Conservation (phyloP, 2,113 vertebrate species). For the Lophotis ruficrista region DNA sequence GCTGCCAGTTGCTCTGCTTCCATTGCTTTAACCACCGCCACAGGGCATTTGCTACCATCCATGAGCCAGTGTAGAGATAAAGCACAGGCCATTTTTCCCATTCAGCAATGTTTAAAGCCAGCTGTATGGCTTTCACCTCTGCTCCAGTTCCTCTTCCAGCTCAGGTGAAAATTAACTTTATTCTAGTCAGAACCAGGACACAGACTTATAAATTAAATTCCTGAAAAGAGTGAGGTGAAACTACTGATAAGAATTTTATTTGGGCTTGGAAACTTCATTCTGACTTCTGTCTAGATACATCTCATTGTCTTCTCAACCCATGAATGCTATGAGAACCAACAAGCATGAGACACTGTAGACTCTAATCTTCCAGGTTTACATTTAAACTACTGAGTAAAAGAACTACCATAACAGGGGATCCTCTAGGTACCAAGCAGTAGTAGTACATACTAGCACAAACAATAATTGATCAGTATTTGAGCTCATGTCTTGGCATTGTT, state of each 20-base stretch:
- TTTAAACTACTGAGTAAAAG: not conserved
- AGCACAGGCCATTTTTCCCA: too few species aligned
- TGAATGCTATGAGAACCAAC: not conserved
- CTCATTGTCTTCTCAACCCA: not conserved
- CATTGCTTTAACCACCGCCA: too few species aligned
- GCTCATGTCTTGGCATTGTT: not conserved
- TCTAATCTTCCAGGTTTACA: not conserved
- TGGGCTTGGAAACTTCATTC: not conserved
- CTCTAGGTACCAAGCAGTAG: not conserved
- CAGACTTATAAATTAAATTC: not conserved
- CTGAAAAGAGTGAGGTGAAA: not conserved
- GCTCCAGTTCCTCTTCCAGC: too few species aligned
- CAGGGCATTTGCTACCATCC: too few species aligned
- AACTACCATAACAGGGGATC: not conserved
- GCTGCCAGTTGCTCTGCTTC: too few species aligned
- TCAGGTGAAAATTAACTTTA: too few species aligned
- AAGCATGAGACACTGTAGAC: not conserved
- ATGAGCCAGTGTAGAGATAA: too few species aligned
- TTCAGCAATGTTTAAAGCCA: too few species aligned
- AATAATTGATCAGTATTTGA: not conserved
- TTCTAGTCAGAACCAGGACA: too few species aligned
- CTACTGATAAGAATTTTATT: not conserved
- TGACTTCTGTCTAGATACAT: not conserved
- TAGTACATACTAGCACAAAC: not conserved
- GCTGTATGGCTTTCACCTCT: too few species aligned